Percentiles rank a stretch among this genome's conserved stretches.
These are phyloP conservation scores for Phaethornis superciliosus DNA, from an alignment of 2,113 vertebrate genomes.

Conservation along the genomic window DNA sequence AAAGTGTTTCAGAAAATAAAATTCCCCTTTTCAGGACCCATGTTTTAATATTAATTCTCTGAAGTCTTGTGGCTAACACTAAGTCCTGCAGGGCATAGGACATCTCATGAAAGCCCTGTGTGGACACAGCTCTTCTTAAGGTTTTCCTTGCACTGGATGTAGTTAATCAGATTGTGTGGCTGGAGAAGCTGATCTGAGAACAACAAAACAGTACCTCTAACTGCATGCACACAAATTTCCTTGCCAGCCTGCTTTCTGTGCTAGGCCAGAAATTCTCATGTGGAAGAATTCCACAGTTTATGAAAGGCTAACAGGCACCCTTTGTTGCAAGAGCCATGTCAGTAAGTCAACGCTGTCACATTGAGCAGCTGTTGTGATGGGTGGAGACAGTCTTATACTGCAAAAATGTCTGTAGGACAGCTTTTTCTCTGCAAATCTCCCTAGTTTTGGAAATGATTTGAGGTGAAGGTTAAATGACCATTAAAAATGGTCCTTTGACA, in stretches of 20 bases:
- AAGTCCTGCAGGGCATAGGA: rapidly evolving
- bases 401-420: background rate
- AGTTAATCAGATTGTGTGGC: background rate
- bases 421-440: background rate
- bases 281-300: background rate
- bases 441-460: background rate
- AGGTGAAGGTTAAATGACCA: background rate
- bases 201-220: background rate
- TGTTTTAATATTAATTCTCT: background rate
- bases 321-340: background rate
- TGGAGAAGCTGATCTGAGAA: background rate
- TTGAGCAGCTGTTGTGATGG: background rate
- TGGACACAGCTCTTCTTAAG: background rate
- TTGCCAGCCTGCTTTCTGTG: background rate
- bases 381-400: background rate
- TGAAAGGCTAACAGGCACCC: background rate
- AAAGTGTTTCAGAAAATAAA: background rate
- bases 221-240: background rate
- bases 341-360: background rate
- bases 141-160: background rate
- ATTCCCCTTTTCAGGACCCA: background rate
- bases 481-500: background rate
- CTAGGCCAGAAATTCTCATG: background rate
- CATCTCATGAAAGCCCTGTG: background rate
- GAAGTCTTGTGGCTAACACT: background rate